Evolutionary conservation across 2,888 invertebrate genomes (phyloP), one percentile per base, ranked within the genome.

Genomic region (Oasisia sp.): DNA sequence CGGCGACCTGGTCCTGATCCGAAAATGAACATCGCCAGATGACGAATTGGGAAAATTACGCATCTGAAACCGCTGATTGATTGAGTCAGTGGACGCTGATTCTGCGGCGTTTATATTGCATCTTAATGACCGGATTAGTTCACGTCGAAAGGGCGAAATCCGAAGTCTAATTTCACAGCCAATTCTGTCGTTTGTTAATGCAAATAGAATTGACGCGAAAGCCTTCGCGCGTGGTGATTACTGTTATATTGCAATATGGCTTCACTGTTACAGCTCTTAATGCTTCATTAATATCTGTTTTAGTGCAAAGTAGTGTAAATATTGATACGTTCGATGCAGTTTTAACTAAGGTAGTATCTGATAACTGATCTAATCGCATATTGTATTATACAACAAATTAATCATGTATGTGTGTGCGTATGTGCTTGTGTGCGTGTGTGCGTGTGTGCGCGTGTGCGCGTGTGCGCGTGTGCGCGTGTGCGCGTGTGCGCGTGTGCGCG

Each of bases 1-100:
- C 27, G 74, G 27, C n/a, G 74, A 74, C 74, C 74, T 74, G 74
- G 7, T 3, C 74, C 74, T 74, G 27, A 74, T 74, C 74, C 74
- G 19, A 74, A 74, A 74, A 74, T 74, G 74, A 74, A 74, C 74
- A 27, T 7, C 74, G 27, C 74, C 27, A 74, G 74, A 74, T 74
- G 27, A 74, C 74, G 74, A 74, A 74, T 74, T 74, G 74, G 74
- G 74, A 74, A 74, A 74, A 74, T 74, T 74, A 74, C 74, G 74
- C 74, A 7, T 19, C 74, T 74, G 74, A n/a, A 74, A 74, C 19
- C 27, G 74, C 74, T 74, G 74, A 74, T 74, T 74, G 74, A 74
- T 74, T 74, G 74, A 7, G 74, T 74, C n/a, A 27, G 74, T 74
- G 74, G 74, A 27, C 7, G 74, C 74, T 74, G 74, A 74, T 74